Percentiles rank a stretch among this genome's conserved stretches.
Evolutionary conservation across 2,888 invertebrate species (phyloP).

Genomic region (Lordiphosa andalusiaca): DNA sequence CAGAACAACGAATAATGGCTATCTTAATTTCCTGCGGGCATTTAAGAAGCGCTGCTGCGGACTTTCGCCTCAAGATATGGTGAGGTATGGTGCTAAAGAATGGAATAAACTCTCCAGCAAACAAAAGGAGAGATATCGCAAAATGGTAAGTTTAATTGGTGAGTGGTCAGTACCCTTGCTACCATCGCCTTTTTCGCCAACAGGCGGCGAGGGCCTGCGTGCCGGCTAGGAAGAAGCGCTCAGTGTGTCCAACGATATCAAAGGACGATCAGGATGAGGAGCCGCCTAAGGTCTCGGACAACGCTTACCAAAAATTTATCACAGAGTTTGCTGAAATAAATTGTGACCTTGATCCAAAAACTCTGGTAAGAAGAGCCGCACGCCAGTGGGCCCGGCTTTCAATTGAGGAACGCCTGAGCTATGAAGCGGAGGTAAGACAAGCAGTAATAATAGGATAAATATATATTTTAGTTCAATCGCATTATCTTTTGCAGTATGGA

Average conservation of each 20-base stretch:
- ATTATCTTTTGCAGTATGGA: no score
- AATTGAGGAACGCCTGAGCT: background rate
- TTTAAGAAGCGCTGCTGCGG: constrained; percentile 1
- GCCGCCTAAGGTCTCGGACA: background rate
- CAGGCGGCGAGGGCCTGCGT: no score
- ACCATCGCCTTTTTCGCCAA: no score
- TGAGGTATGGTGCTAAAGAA: background rate
- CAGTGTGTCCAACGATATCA: background rate
- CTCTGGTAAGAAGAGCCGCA: background rate
- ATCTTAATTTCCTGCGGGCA: constrained; percentile 1
- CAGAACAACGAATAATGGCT: background rate
- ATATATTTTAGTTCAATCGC: no score
- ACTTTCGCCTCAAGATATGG: constrained; percentile 1
- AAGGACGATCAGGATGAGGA: background rate
- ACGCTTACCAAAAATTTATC: background rate
- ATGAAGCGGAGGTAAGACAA: background rate
- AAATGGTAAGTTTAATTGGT: background rate
- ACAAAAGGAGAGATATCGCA: background rate
- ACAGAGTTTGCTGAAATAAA: background rate
- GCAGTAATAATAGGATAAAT: no score
- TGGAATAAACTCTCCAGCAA: background rate
- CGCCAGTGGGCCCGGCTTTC: background rate
- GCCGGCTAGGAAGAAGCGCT: no score
- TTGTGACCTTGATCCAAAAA: background rate
- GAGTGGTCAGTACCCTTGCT: background rate